Evolutionary conservation across 2,797 vertebrate species (phyloP).

Genomic region (Mareca penelope): DNA sequence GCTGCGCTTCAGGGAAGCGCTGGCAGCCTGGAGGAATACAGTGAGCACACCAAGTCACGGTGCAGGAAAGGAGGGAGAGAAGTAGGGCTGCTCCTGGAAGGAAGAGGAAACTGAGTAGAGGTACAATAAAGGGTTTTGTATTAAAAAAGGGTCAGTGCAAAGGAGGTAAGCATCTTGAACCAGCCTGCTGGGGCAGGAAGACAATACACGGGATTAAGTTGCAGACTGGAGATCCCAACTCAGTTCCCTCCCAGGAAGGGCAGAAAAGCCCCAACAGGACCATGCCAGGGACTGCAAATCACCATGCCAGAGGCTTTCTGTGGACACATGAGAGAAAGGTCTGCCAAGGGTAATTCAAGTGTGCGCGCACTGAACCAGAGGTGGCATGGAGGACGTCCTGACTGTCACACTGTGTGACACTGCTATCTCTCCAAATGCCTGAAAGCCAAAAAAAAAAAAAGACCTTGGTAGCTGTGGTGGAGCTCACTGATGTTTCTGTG

Average conservation of each 20-base stretch:
- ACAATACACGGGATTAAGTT: not conserved
- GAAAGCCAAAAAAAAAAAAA: not conserved
- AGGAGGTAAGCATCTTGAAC: not conserved
- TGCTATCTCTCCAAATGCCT: not conserved
- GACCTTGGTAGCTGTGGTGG: not conserved
- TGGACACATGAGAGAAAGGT: not conserved
- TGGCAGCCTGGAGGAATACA: not conserved
- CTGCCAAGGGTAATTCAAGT: not conserved
- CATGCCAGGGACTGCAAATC: not conserved
- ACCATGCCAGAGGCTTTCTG: not conserved
- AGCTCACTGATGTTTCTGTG: not conserved
- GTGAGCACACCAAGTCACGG: not conserved
- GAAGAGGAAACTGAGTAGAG: not conserved
- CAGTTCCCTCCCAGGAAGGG: not conserved
- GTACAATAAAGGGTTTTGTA: not conserved
- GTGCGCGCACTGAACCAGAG: not conserved
- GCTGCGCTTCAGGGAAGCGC: not conserved
- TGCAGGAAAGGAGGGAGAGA: not conserved
- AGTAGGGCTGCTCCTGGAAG: not conserved
- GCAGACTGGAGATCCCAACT: not conserved
- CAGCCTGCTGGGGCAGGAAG: not conserved
- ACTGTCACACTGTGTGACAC: rapidly evolving
- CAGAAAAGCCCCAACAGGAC: not conserved
- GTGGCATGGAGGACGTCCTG: not conserved
- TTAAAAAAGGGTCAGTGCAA: not conserved